Conservation (phyloP, 2,797 vertebrate genomes). For the Benthosema pterotum region DNA sequence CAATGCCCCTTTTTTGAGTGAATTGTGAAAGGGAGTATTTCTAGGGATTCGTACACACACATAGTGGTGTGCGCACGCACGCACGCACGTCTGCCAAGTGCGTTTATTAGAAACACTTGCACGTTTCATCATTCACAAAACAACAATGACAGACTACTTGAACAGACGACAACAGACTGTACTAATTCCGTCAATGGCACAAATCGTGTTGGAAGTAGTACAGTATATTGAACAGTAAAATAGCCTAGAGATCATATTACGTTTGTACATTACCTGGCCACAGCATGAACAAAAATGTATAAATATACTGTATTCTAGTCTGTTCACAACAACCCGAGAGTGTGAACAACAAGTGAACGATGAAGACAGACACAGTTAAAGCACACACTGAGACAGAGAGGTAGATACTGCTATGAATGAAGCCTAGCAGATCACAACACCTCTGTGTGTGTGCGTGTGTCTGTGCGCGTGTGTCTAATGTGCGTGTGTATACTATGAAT, state of each 20-base stretch:
- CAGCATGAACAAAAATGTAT: no score
- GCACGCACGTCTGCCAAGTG: conserved; percentile 2
- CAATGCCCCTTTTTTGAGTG: no score
- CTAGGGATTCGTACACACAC: neutral
- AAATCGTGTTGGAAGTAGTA: no score
- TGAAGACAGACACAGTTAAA: conserved; percentile 46
- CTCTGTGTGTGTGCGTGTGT: conserved; percentile 40
- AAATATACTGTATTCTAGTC: no score
- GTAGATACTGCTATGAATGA: conserved; percentile 48
- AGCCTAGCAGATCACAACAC: conserved; percentile 79
- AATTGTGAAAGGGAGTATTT: neutral
- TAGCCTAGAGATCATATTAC: no score
- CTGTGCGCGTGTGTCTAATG: conserved; percentile 27
- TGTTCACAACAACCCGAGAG: no score
- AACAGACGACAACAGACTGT: no score
- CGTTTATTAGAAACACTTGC: neutral
- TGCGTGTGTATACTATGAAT: conserved; percentile 84
- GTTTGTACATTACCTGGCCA: no score
- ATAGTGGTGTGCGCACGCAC: conserved; percentile 4
- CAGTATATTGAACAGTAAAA: no score
- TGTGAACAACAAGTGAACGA: conserved; percentile 10
- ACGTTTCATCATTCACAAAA: no score
- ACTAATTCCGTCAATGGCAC: no score
- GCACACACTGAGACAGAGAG: conserved; percentile 6
- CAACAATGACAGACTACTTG: no score